Conservation (phyloP, 1,140 invertebrate genomes). For the Neodiprion virginianus region DNA sequence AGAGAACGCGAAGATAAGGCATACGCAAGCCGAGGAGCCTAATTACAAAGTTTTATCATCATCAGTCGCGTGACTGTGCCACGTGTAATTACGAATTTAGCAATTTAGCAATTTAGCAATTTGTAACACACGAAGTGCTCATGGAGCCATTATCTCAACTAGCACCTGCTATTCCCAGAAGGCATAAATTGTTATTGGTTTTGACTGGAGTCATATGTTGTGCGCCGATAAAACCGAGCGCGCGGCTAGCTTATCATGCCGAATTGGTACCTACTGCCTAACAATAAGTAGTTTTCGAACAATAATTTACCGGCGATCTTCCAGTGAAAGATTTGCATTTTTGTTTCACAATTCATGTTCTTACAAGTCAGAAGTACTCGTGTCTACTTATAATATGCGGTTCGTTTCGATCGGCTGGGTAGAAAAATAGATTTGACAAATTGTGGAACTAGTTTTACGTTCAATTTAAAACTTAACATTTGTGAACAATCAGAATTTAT, state of each 20-base stretch:
- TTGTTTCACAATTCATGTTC: too few species aligned
- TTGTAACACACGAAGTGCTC: background rate
- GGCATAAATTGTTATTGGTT: slow-evolving; percentile 1
- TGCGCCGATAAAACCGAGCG: slow-evolving; percentile 4
- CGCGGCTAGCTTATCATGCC: background rate
- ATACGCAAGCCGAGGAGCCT: background rate
- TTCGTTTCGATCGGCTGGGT: too few species aligned
- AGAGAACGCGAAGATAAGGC: background rate
- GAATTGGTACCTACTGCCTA: too few species aligned
- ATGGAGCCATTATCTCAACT: slow-evolving; percentile 28
- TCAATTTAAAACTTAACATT: too few species aligned
- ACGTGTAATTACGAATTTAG: slow-evolving; percentile 9
- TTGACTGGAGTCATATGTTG: slow-evolving; percentile 1
- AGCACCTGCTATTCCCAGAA: slow-evolving; percentile 34
- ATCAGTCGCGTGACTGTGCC: background rate
- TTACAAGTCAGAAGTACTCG: too few species aligned
- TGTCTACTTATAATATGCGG: too few species aligned
- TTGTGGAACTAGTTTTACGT: too few species aligned
- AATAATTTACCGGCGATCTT: too few species aligned
- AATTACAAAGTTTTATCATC: background rate
- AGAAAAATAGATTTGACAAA: too few species aligned
- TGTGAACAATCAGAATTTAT: too few species aligned
- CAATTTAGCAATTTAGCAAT: background rate
- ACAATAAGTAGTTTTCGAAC: too few species aligned
- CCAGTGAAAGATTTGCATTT: too few species aligned